Percentiles rank a stretch among this genome's conserved stretches.
These are phyloP conservation scores for Drosophila takahashii DNA, from an alignment of 1,140 invertebrate genomes.

Conservation along the genomic window DNA sequence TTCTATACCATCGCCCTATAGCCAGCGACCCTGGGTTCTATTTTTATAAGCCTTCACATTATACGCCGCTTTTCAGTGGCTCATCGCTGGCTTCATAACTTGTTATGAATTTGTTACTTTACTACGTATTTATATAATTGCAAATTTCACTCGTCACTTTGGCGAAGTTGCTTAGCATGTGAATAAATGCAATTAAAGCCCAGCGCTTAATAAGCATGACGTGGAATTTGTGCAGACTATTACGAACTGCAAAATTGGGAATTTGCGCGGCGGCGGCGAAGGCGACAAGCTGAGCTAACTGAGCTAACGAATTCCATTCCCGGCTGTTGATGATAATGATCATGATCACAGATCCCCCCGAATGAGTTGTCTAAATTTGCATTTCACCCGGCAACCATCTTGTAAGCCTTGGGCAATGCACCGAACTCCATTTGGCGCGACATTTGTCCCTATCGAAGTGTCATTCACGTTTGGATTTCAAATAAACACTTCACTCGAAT, in stretches of 20 bases:
- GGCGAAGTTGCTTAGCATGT: conserved; percentile 47
- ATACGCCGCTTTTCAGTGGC: background rate
- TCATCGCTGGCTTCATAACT: conserved; percentile 23
- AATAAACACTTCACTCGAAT: conserved; percentile 3
- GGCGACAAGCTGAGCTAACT: conserved; percentile 1
- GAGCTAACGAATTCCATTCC: conserved; percentile 7
- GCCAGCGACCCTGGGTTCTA: conserved; percentile 59
- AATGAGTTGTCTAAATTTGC: conserved; percentile 35
- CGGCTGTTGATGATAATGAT: conserved; percentile 11
- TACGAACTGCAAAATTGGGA: conserved; percentile 1
- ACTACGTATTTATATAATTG: conserved; percentile 71
- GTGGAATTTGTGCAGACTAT: conserved; percentile 49
- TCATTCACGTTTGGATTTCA: conserved; percentile 42
- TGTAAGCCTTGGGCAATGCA: conserved; percentile 36
- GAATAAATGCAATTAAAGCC: conserved; percentile 70
- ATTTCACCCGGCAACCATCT: conserved; percentile 26
- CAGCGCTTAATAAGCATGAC: conserved; percentile 64
- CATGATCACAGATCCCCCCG: conserved; percentile 2
- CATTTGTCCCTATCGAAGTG: conserved; percentile 19
- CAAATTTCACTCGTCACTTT: conserved; percentile 75
- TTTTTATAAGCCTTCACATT: conserved; percentile 49
- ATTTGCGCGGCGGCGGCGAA: conserved; percentile 4
- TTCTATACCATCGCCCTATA: conserved; percentile 14
- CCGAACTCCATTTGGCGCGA: background rate
- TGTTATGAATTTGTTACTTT: conserved; percentile 49